A percentile compares a stretch with the other conserved stretches of the same genome.
These are phyloP conservation scores for Chrysolina haemoptera DNA, from an alignment of 2,888 invertebrate species.

Conservation along the genomic window DNA sequence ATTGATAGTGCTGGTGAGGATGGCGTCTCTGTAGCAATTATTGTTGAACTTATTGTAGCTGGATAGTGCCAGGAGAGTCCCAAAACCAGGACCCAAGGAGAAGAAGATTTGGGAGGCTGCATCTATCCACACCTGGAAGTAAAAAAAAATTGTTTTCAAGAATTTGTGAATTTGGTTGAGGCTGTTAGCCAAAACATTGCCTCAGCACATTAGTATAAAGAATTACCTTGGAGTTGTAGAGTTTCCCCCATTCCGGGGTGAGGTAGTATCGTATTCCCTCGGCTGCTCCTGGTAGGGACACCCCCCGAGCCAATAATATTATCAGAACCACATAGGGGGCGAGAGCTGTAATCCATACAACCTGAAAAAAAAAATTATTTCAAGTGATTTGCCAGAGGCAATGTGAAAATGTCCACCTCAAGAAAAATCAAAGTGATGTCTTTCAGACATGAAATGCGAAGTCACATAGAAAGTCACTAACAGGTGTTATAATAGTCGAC, in stretches of 20 bases:
- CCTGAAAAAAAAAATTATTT: conserved; percentile 71
- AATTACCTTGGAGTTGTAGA: conserved; percentile 77
- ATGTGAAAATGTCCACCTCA: too few relatives aligned
- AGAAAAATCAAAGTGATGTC: too few relatives aligned
- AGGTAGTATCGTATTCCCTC: conserved; percentile 91
- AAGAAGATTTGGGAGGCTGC: conserved; percentile 96
- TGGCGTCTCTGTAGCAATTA: conserved; percentile 90
- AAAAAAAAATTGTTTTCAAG: neutral
- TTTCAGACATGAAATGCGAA: too few relatives aligned
- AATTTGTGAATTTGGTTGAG: too few relatives aligned
- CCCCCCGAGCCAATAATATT: conserved; percentile 87
- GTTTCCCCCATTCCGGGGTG: conserved; percentile 90
- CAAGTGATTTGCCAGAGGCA: too few relatives aligned
- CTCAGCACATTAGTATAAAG: neutral
- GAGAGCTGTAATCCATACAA: conserved; percentile 95
- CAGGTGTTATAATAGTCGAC: too few relatives aligned
- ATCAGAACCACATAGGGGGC: conserved; percentile 93
- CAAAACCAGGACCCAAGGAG: conserved; percentile 93
- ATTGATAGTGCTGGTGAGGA: conserved; percentile 91
- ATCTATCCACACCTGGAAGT: conserved; percentile 84
- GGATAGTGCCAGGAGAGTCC: conserved; percentile 89
- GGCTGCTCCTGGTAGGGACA: conserved; percentile 87
- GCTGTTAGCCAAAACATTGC: too few relatives aligned
- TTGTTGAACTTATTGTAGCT: conserved; percentile 96
- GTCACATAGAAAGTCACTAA: too few relatives aligned